Evolutionary conservation across 2,888 invertebrate genomes (phyloP).

Genomic region (Ectropis crepuscularia): DNA sequence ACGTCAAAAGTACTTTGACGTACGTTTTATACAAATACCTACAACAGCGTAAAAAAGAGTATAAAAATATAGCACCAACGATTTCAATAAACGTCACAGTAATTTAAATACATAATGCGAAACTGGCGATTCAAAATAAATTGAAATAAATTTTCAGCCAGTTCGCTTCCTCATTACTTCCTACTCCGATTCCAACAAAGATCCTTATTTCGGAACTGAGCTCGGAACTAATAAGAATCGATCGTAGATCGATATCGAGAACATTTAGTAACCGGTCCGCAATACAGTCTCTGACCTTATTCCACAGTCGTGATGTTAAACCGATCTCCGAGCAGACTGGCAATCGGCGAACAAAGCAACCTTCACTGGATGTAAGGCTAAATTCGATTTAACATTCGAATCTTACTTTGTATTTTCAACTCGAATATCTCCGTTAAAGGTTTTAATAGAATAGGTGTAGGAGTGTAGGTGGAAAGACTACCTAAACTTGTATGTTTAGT

Average conservation of each 20-base stretch:
- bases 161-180: not conserved
- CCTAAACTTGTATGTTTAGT: not conserved
- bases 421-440: conserved; percentile 9
- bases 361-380: conserved; percentile 56
- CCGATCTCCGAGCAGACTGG: conserved; percentile 59
- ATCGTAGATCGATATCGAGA: conserved; percentile 20
- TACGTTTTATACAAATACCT: too few species aligned
- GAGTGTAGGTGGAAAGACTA: not conserved
- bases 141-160: not conserved
- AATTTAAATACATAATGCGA: too few species aligned
- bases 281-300: conserved; percentile 59
- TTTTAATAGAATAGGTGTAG: not conserved
- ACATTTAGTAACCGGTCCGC: conserved; percentile 31
- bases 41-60: too few species aligned
- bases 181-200: not conserved
- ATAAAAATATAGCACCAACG: too few species aligned
- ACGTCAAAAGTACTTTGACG: too few species aligned
- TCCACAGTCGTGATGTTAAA: conserved; percentile 65
- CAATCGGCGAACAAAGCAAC: conserved; percentile 50
- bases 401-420: conserved; percentile 13
- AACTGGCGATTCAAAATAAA: too few species aligned
- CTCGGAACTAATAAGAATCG: conserved; percentile 15
- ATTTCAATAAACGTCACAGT: too few species aligned
- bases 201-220: conserved; percentile 3
- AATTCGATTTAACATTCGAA: conserved; percentile 21